Evolutionary conservation across 2,888 invertebrate genomes (phyloP).

Genomic region (Cantharis rustica): DNA sequence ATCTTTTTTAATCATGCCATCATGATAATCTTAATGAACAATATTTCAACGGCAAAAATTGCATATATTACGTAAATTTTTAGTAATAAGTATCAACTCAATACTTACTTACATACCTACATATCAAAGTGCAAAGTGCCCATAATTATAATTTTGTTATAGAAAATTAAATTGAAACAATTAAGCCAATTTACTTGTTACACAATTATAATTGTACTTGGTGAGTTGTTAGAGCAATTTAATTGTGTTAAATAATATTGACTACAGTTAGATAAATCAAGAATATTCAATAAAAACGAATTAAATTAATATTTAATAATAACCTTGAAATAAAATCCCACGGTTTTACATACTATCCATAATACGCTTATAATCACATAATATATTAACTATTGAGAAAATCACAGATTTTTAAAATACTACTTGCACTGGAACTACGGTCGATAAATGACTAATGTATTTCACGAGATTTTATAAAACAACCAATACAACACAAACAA

Average conservation of each 20-base stretch:
- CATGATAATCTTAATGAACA: neutral
- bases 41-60: neutral
- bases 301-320: neutral
- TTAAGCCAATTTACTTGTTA: conserved; percentile 2
- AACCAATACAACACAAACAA: neutral
- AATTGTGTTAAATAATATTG: neutral
- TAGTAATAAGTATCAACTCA: neutral
- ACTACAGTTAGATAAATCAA: neutral
- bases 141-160: conserved; percentile 3
- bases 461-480: neutral
- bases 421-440: neutral
- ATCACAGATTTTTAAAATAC: neutral
- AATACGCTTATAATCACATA: neutral
- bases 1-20: neutral
- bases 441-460: neutral
- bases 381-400: neutral
- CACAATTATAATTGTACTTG: neutral
- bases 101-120: neutral
- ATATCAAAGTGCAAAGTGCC: conserved; percentile 7
- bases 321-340: neutral
- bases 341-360: neutral
- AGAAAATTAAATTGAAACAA: conserved; percentile 4
- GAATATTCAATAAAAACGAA: neutral
- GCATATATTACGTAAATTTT: neutral
- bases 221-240: neutral